Evolutionary conservation across 2,113 vertebrate species (phyloP), one percentile per base, ranked within the genome.

Genomic region (Vicugna pacos): DNA sequence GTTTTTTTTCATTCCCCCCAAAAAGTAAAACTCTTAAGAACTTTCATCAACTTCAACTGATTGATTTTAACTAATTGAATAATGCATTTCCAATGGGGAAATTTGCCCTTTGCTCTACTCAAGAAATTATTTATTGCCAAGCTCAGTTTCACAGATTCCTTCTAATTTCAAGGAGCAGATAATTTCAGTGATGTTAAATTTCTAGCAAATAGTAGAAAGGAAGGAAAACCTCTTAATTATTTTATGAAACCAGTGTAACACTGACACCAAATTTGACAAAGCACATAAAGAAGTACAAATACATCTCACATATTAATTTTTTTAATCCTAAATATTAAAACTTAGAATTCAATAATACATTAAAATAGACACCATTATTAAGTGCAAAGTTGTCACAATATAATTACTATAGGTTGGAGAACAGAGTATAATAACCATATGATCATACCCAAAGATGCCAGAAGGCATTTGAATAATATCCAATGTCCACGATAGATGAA

Each of bases 401-500:
- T 77, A 94, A 54, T 91, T 89, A 65, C 7, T 46, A 2, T n/a
- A 70, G 54, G 1, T 87, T 91, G 56, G 6, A 93, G 20, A 54
- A 80, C 48, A 92, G n/a, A n/a, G 20, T 80, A 24, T 56, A 22
- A 15, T 56, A 80, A 62, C 19, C 50, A 32, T 69, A 19, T 60
- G 32, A 67, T 82, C 42, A 83, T 76, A 77, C 26, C 30, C 58
- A 65, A 77, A 72, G 35, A 89, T 77, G 15, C 38, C 73, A 82
- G 28, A 96, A 93, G 30, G 6, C 50, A 89, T 46, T 67, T 80
- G 50, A 87, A 84, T 95, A 69, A 92, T 90, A 90, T 87, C 16
- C 5, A 58, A 1, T 87, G 19, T 81, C 35, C 48, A 2, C 58
- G n/a, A 64, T 48, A 85, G 48, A 72, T 80, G 6, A 69, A 20